Conservation (phyloP, 2,888 invertebrate species). For the Trichogramma dendrolimi region DNA sequence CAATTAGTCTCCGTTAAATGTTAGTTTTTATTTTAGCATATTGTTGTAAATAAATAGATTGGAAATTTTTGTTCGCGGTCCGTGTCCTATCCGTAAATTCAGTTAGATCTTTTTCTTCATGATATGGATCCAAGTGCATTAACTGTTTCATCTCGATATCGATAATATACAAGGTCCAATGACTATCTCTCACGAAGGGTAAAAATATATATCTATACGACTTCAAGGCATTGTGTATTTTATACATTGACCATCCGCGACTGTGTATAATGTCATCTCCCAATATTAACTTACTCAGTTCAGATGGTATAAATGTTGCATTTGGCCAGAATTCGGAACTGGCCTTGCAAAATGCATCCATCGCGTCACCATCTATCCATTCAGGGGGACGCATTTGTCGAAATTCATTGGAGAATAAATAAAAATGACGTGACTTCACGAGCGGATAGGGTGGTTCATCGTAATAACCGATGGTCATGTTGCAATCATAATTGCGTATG, state of each 20-base stretch:
- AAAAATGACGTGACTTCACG: too few relatives aligned
- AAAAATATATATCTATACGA: slow-evolving; percentile 20
- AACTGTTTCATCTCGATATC: slow-evolving; percentile 8
- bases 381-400: too few relatives aligned
- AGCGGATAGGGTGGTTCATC: too few relatives aligned
- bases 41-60: background rate
- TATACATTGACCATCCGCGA: slow-evolving; percentile 11
- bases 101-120: background rate
- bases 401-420: too few relatives aligned
- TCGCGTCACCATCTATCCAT: background rate
- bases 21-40: background rate
- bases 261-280: background rate
- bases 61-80: background rate
- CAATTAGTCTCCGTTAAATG: background rate
- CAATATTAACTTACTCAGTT: background rate
- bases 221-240: background rate
- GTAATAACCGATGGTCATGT: too few relatives aligned
- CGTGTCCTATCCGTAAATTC: background rate
- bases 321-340: background rate
- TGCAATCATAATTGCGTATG: too few relatives aligned
- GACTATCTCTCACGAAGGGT: slow-evolving; percentile 1
- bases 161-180: slow-evolving; percentile 9
- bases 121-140: slow-evolving; percentile 7
- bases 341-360: background rate
- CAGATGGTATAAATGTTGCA: background rate